phyloP scores from a whole-genome alignment of 2,113 vertebrate species.

The Lepus europaeus region DNA sequence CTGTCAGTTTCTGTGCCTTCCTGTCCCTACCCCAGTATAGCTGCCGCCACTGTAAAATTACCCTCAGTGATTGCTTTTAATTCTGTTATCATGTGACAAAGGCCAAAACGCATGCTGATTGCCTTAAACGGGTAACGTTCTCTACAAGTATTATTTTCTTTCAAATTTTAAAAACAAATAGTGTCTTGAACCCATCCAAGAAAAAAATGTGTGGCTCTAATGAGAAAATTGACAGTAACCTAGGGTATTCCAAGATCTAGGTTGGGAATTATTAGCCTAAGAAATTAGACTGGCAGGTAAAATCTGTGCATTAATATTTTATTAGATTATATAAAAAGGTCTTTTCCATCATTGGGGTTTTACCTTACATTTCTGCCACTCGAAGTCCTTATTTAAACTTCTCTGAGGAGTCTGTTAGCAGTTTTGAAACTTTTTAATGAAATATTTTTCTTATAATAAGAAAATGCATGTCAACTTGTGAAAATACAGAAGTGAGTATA shows the following conservation, averaged over 20 bases:
- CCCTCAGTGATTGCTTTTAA: background rate
- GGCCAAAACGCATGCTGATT: conserved; percentile 8
- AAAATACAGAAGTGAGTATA: conserved; percentile 29
- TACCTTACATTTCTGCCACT: conserved; percentile 33
- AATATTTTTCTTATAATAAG: conserved; percentile 54
- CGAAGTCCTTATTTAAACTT: conserved; percentile 53
- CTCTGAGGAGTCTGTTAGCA: conserved; percentile 6
- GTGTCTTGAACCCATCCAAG: conserved; percentile 39
- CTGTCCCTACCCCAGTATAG: background rate
- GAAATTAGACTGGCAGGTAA: conserved; percentile 44
- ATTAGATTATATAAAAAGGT: conserved; percentile 26
- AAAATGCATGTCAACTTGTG: background rate
- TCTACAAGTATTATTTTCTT: background rate
- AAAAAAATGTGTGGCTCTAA: background rate
- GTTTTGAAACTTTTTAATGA: conserved; percentile 59
- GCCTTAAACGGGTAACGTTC: background rate
- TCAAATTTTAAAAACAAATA: conserved; percentile 62
- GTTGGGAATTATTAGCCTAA: conserved; percentile 41
- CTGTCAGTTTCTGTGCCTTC: background rate
- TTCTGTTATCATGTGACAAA: background rate
- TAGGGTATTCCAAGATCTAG: background rate
- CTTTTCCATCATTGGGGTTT: conserved; percentile 14
- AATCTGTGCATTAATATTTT: conserved; percentile 53
- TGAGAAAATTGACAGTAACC: conserved; percentile 47
- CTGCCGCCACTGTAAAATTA: background rate